Conservation (phyloP, 2,797 vertebrate species). For the Catharus ustulatus region DNA sequence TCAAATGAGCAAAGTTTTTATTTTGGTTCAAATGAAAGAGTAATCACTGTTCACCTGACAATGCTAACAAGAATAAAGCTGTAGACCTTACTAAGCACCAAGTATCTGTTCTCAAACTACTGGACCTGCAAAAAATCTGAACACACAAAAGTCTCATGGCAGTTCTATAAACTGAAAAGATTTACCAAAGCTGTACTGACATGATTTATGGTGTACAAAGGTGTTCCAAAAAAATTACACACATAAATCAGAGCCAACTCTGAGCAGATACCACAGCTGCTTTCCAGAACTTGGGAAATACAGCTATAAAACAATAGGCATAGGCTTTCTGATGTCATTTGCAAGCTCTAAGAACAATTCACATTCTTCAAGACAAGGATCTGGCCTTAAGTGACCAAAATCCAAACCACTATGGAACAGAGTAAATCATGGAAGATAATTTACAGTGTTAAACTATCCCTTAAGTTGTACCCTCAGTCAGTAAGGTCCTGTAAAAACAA, state of each 20-base stretch:
- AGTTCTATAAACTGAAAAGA: neutral
- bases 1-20: neutral
- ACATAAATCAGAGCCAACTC: neutral
- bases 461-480: neutral
- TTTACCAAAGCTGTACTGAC: neutral
- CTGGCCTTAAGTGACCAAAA: neutral
- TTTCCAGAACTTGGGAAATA: neutral
- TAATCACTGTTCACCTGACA: neutral
- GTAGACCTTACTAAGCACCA: neutral
- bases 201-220: neutral
- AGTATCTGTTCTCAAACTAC: neutral
- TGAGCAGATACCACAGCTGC: neutral
- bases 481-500: neutral
- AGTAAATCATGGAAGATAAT: neutral
- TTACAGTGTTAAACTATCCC: neutral
- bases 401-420: neutral
- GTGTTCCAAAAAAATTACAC: neutral
- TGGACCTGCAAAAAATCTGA: neutral
- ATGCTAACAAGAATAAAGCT: neutral
- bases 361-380: neutral
- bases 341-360: neutral
- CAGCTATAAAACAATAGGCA: neutral
- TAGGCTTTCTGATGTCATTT: neutral
- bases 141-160: neutral
- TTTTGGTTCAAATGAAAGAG: neutral